Base-by-base conservation (phyloP, 2,888 invertebrate species). In the Drosophila anomelani region DNA sequence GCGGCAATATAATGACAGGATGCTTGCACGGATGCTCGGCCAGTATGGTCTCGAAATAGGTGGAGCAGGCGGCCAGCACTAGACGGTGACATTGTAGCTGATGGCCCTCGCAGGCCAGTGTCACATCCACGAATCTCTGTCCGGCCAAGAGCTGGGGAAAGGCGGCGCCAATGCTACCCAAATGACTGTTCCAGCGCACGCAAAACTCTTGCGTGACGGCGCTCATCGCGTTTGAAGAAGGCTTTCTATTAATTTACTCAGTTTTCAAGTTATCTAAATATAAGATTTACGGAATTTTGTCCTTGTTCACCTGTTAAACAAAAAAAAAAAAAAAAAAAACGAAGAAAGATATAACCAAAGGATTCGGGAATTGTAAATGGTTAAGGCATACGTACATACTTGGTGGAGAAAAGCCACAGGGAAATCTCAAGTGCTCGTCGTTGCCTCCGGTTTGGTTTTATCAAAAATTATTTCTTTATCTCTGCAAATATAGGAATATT, bases 1-100 rank as follows among this genome's bases (percentile, higher is more conserved):
- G 95, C 94, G 97, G 96, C 72, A 97, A 94, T 68, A 97, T 95
- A 20, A 93, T 95, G 38, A 97, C 96, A 13, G 97, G 96, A 92
- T 97, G 97, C 86, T 96, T 96, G 93, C 97, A 97, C 0, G 97
- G 96, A 93, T 97, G 97, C 92, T 96, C 96, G 13, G 96, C 94
- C 39, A 97, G 93, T 57, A 97, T 93, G 64, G 95, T 94, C 91
- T 97, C 97, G 77, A 97, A 95, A 92, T 97, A 97, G 2, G 96
- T 96, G 39, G 96, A 96, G 93, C 97, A 97, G 0, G 97, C 96
- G 0, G 97, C 96, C 70, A 97, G 92, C 36, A 97, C 96, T 76
- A 97, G 94, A 88, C 97, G 97, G 94, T 97, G 97, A 91, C 97
- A 97, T 80, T 97, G 96, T 58, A 93, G 85, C 78, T 96, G 96